Percentiles rank a stretch among this genome's conserved stretches.
These are phyloP conservation scores for Agriopis marginaria DNA, from an alignment of 2,888 invertebrate species.

Conservation along the genomic window DNA sequence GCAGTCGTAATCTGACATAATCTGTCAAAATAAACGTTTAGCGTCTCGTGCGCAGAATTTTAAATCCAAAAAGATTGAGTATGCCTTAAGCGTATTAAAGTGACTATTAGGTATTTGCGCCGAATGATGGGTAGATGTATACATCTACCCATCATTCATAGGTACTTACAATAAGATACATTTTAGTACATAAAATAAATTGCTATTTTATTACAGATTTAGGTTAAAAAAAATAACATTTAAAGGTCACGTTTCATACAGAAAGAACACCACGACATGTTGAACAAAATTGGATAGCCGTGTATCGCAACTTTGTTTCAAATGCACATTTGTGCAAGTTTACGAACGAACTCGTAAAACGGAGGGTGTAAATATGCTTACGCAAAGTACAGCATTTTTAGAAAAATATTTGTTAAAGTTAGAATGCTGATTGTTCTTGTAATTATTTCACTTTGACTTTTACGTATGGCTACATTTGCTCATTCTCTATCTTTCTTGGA, in stretches of 20 bases:
- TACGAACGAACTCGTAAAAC: conserved; percentile 10
- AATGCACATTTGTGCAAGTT: conserved; percentile 3
- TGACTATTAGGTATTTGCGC: conserved; percentile 19
- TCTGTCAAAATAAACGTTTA: conserved; percentile 37
- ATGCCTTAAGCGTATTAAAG: conserved; percentile 18
- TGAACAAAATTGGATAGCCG: conserved; percentile 1
- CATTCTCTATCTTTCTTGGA: no score
- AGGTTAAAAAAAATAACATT: background rate
- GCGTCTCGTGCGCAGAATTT: conserved; percentile 32
- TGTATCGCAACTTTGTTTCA: conserved; percentile 8
- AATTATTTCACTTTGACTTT: no score
- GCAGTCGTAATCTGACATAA: conserved; percentile 30
- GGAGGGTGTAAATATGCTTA: background rate
- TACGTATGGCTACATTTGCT: no score
- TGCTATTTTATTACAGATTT: background rate
- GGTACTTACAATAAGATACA: no score
- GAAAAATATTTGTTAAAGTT: conserved; percentile 2
- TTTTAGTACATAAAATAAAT: background rate
- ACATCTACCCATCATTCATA: no score
- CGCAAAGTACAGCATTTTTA: background rate
- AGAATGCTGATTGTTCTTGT: conserved; percentile 1
- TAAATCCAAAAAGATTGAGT: conserved; percentile 10
- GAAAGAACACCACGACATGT: conserved; percentile 1
- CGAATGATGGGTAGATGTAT: background rate
- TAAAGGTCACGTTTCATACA: background rate